These are phyloP conservation scores for Vannuccia rotundouncinata DNA, from an alignment of 2,888 invertebrate species.

Conservation along the genomic window DNA sequence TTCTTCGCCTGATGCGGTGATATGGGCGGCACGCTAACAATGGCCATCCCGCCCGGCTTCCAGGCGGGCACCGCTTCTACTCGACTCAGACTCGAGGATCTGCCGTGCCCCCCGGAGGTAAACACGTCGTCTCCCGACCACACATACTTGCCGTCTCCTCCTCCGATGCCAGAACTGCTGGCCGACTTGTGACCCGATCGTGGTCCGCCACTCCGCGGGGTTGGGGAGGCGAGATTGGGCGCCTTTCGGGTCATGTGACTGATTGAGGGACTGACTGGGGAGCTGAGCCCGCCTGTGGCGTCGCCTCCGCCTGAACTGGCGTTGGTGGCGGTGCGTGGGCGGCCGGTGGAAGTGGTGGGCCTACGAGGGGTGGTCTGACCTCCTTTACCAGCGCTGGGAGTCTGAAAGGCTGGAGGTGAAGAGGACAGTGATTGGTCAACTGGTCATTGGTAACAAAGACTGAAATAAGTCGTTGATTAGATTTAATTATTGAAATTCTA, in stretches of 20 bases:
- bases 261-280: slow-evolving; percentile 1
- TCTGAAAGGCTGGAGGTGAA: not conserved
- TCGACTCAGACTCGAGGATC: not conserved
- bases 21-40: not conserved
- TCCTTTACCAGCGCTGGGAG: not conserved
- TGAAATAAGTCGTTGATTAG: too few species aligned
- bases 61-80: slow-evolving; percentile 5
- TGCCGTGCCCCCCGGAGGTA: not conserved
- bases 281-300: not conserved
- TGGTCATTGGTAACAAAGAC: too few species aligned
- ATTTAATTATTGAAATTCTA: too few species aligned
- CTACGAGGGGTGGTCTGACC: not conserved
- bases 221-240: not conserved
- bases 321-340: not conserved
- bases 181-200: too few species aligned
- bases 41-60: slow-evolving; percentile 14
- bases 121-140: not conserved
- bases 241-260: not conserved
- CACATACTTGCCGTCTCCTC: not conserved
- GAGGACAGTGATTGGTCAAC: not conserved
- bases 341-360: not conserved
- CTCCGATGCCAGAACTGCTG: too few species aligned
- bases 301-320: not conserved
- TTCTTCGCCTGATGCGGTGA: not conserved
- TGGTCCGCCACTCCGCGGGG: not conserved